phyloP scores from a whole-genome alignment of 2,888 invertebrate species.

The Ferrisia virgata region DNA sequence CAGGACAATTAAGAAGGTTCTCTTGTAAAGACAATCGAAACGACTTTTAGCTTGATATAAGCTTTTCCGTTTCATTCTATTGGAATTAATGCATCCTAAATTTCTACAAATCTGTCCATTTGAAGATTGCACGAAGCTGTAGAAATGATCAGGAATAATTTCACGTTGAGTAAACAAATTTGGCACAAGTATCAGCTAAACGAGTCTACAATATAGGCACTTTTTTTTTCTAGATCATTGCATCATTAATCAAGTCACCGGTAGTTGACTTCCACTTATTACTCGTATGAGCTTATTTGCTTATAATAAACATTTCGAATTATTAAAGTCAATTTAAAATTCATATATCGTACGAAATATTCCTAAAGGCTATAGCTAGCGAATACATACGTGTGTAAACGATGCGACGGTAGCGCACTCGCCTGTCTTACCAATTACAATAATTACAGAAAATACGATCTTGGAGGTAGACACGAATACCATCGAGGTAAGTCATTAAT shows the following conservation, averaged over 20 bases:
- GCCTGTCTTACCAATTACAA: conserved; percentile 28
- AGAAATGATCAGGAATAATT: background rate
- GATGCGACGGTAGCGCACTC: conserved; percentile 9
- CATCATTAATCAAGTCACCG: background rate
- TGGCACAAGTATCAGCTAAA: background rate
- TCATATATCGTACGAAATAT: background rate
- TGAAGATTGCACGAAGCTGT: background rate
- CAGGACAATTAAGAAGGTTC: no score
- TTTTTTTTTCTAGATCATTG: background rate
- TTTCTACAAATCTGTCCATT: background rate
- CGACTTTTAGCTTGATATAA: no score
- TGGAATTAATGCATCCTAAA: no score
- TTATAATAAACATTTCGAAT: background rate
- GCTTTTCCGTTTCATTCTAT: no score
- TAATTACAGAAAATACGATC: conserved; percentile 38
- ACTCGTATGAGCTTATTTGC: no score
- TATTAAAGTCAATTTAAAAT: background rate
- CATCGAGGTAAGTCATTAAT: conserved; percentile 41
- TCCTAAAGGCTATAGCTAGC: background rate
- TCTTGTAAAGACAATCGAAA: no score
- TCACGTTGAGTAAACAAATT: background rate
- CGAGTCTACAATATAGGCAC: no score
- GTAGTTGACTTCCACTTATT: background rate
- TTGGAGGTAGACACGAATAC: conserved; percentile 40
- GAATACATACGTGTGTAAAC: background rate